Conservation (phyloP, 2,113 vertebrate genomes). For the Recurvirostra avosetta region DNA sequence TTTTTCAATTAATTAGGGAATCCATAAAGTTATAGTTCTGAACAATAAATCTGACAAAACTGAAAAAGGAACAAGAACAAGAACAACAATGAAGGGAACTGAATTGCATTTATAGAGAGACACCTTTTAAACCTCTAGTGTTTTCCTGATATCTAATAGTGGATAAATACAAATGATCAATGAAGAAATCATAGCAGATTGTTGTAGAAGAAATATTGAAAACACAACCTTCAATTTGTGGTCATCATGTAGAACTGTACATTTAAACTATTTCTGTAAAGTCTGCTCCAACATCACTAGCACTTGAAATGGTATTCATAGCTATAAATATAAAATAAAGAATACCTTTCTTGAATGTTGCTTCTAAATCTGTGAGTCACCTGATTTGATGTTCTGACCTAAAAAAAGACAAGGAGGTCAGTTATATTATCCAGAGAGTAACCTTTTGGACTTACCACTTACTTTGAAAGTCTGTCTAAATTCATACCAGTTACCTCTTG, state of each 20-base stretch:
- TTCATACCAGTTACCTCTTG: neutral
- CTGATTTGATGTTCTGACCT: neutral
- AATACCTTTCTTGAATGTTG: neutral
- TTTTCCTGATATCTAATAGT: neutral
- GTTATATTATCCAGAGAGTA: neutral
- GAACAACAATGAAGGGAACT: neutral
- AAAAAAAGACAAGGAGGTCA: neutral
- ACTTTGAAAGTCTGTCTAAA: neutral
- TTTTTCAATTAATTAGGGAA: neutral
- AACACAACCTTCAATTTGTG: neutral
- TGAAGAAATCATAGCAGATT: neutral
- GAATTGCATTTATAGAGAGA: neutral
- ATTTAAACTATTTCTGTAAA: neutral
- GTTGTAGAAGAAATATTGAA: neutral
- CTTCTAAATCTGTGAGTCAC: neutral
- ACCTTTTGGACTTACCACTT: neutral
- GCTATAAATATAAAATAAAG: neutral
- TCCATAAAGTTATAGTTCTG: neutral
- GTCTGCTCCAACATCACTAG: neutral
- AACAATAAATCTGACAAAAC: neutral
- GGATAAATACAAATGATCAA: neutral
- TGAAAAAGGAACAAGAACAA: neutral
- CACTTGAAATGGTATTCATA: neutral
- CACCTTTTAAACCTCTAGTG: neutral
- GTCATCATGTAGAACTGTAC: neutral